Conservation (phyloP, 2,113 vertebrate genomes). For the Daboia siamensis region DNA sequence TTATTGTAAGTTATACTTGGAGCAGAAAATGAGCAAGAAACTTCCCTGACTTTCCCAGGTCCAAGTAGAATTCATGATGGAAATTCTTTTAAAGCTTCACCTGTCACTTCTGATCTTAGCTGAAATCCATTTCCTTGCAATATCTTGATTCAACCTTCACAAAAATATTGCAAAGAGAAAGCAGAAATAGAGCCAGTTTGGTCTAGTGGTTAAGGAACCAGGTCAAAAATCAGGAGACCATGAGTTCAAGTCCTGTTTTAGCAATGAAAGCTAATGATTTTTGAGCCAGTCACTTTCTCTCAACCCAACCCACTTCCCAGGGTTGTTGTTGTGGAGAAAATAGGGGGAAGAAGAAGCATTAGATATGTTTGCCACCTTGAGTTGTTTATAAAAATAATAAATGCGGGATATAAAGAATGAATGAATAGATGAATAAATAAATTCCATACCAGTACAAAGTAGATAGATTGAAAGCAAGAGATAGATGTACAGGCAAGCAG, state of each 20-base stretch:
- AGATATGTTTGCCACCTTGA: not conserved
- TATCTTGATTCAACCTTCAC: not conserved
- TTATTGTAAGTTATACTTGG: not conserved
- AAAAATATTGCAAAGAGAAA: not conserved
- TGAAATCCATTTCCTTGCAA: not conserved
- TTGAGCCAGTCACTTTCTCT: not conserved
- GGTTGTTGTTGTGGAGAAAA: not conserved
- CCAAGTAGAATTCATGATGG: not conserved
- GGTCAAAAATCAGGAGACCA: not conserved
- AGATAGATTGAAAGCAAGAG: not conserved
- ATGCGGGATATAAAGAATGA: not conserved
- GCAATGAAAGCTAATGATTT: not conserved
- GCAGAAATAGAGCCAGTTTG: not conserved
- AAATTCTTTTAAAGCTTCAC: not conserved
- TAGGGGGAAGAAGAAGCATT: not conserved
- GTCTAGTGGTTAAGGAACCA: not conserved
- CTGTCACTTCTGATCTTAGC: not conserved
- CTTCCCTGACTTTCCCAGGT: not conserved
- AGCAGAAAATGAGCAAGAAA: not conserved
- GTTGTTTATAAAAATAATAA: not conserved
- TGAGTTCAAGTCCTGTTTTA: not conserved
- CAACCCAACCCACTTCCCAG: no score
- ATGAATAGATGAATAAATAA: not conserved
- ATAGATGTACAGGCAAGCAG: not conserved
- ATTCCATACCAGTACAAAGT: not conserved